These are phyloP conservation scores for Anticlea derivata DNA, from an alignment of 2,888 invertebrate species.

Conservation along the genomic window DNA sequence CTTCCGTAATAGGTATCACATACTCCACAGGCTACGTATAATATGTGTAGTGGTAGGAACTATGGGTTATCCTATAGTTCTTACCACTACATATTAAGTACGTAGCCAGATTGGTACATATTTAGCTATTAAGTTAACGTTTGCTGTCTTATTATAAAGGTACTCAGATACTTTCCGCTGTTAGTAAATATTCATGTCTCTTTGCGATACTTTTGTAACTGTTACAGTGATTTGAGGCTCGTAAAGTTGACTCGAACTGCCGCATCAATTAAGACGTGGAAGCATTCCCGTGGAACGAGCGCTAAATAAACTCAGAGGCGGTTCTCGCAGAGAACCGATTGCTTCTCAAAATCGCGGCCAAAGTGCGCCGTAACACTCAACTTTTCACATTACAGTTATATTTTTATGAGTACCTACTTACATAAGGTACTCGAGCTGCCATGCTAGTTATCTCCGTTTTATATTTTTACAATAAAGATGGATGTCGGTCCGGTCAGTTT, in stretches of 20 bases:
- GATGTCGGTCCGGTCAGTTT: slow-evolving; percentile 2
- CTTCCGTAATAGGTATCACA: too few relatives aligned
- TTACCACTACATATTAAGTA: too few relatives aligned
- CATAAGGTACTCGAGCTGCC: not conserved
- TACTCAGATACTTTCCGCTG: too few relatives aligned
- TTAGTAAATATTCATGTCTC: too few relatives aligned
- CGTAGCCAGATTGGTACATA: too few relatives aligned
- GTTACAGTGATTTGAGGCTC: not conserved
- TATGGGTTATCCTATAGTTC: too few relatives aligned
- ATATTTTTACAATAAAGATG: slow-evolving; percentile 5
- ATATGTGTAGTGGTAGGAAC: too few relatives aligned
- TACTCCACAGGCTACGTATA: too few relatives aligned
- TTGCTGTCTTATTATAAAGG: too few relatives aligned
- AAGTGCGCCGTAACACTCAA: not conserved
- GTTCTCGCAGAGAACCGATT: slow-evolving; percentile 1
- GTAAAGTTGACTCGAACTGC: not conserved
- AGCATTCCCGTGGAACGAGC: not conserved
- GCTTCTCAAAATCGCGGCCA: not conserved
- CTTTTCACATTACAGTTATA: slow-evolving; percentile 1
- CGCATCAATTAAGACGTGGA: not conserved
- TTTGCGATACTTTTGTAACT: not conserved
- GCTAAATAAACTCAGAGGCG: not conserved
- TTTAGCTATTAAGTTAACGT: too few relatives aligned
- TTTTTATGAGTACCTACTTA: slow-evolving; percentile 1
- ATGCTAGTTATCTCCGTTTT: slow-evolving; percentile 1